phyloP scores from a whole-genome alignment of 2,113 vertebrate genomes.

The Psittacula cyanocephala region DNA sequence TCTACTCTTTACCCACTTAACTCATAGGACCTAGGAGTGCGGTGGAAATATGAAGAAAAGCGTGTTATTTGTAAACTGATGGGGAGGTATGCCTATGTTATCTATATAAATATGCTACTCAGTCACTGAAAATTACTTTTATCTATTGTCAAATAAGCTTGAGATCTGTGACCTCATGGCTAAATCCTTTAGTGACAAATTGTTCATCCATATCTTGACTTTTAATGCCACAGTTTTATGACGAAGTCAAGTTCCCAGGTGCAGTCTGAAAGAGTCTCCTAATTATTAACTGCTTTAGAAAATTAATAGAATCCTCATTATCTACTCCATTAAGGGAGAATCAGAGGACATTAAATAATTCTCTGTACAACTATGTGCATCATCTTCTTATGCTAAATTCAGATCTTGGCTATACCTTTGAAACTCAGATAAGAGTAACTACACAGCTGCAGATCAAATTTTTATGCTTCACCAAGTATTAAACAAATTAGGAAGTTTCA shows the following conservation, averaged over 20 bases:
- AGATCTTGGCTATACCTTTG: background rate
- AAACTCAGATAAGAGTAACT: background rate
- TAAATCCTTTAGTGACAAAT: background rate
- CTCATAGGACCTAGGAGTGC: background rate
- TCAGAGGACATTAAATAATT: background rate
- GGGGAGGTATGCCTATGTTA: background rate
- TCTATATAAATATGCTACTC: background rate
- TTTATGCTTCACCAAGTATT: background rate
- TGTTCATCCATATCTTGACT: background rate
- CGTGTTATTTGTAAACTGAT: accelerated
- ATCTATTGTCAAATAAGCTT: background rate
- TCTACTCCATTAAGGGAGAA: background rate
- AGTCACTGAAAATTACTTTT: background rate
- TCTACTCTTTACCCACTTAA: background rate
- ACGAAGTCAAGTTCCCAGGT: background rate
- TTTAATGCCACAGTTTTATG: background rate
- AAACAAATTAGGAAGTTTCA: background rate
- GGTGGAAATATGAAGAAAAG: background rate
- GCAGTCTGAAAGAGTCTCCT: background rate
- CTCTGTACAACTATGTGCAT: background rate
- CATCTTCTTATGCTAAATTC: background rate
- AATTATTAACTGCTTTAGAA: background rate
- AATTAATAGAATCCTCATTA: background rate
- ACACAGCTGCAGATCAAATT: background rate
- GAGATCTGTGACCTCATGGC: background rate